Percentiles rank a stretch among this genome's conserved stretches.
These are phyloP conservation scores for Neoaliturus tenellus DNA, from an alignment of 2,888 invertebrate genomes.

Conservation along the genomic window DNA sequence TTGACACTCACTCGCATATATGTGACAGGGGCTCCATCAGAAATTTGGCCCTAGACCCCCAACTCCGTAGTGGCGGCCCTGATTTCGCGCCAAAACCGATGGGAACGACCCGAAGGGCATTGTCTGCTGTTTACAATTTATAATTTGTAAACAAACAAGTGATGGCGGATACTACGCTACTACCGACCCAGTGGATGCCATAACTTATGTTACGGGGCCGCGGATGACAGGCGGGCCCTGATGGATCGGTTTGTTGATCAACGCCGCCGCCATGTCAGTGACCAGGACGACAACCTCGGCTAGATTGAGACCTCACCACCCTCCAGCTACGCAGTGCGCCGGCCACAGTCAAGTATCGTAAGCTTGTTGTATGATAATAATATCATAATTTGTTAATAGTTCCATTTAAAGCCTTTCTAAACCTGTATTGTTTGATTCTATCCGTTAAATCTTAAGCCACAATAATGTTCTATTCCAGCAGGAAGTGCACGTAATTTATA, in stretches of 20 bases:
- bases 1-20: no score
- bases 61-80: no score
- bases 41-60: no score
- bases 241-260: slow-evolving; percentile 4
- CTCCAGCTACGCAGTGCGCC: background rate
- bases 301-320: background rate
- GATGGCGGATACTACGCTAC: background rate
- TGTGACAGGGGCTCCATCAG: no score
- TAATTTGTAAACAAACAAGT: background rate
- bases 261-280: background rate
- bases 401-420: no score
- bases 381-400: no score
- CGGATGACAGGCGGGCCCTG: background rate
- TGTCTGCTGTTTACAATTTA: background rate
- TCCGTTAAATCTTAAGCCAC: no score
- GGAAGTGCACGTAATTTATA: no score
- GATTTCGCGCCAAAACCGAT: background rate
- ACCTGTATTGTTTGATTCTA: no score
- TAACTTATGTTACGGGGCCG: slow-evolving; percentile 1
- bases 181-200: background rate
- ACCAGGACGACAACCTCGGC: slow-evolving; percentile 12
- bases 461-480: no score
- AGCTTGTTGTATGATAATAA: no score
- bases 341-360: background rate
- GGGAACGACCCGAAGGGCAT: background rate